phyloP scores from a whole-genome alignment of 2,113 vertebrate genomes.

The Cinclus mexicanus region DNA sequence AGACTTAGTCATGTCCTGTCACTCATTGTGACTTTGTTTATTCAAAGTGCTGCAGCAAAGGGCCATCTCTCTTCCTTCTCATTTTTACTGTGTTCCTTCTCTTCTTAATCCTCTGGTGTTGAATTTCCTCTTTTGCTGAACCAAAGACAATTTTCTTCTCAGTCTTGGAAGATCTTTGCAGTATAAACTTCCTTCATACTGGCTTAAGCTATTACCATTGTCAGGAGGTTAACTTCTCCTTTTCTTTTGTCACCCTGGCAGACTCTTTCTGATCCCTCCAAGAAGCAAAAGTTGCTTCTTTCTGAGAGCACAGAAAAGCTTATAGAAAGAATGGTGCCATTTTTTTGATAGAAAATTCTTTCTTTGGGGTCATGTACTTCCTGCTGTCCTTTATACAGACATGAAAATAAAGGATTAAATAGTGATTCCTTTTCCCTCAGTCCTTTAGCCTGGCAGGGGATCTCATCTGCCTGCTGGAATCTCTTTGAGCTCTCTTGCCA shows the following conservation, averaged over 20 bases:
- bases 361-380: slow-evolving; percentile 29
- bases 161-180: background rate
- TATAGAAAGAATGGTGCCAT: background rate
- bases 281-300: slow-evolving; percentile 32
- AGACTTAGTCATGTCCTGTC: background rate
- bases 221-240: slow-evolving; percentile 52
- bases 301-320: background rate
- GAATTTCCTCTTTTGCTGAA: slow-evolving; percentile 6
- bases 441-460: slow-evolving; percentile 20
- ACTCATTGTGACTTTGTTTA: background rate
- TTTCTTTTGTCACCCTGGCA: slow-evolving; percentile 30
- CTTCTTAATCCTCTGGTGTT: background rate
- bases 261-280: slow-evolving; percentile 30
- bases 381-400: slow-evolving; percentile 37
- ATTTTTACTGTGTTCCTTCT: background rate
- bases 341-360: slow-evolving; percentile 43
- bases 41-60: background rate
- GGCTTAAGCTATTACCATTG: slow-evolving; percentile 17
- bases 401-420: slow-evolving; percentile 50
- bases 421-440: slow-evolving; percentile 22
- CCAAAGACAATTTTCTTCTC: slow-evolving; percentile 18
- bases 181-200: slow-evolving; percentile 8
- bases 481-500: slow-evolving; percentile 46
- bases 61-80: background rate
- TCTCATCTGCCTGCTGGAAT: slow-evolving; percentile 28